Conservation (phyloP, 2,113 vertebrate species). For the Lonchura striata region DNA sequence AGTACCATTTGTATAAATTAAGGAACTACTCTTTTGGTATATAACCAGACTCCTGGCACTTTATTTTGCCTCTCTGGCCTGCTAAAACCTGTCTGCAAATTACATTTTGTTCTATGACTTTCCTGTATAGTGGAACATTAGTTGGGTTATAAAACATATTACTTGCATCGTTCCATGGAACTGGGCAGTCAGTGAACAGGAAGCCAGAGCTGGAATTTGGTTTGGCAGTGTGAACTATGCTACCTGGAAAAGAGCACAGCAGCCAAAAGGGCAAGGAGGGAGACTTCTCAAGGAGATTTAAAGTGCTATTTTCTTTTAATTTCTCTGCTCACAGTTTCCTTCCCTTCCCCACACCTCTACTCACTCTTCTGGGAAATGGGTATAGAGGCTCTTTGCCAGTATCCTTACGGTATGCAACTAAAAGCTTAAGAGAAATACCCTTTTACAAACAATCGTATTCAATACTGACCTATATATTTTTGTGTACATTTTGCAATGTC, state of each 20-base stretch:
- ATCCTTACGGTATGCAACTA: background rate
- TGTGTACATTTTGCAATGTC: background rate
- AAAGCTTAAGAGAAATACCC: background rate
- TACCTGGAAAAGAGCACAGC: constrained; percentile 9
- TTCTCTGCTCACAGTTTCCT: background rate
- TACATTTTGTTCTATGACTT: background rate
- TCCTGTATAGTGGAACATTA: background rate
- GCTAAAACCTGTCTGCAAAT: constrained; percentile 51
- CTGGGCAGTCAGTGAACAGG: background rate
- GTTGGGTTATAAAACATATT: background rate
- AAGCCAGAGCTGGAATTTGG: constrained; percentile 9
- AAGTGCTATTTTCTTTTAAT: background rate
- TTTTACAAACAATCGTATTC: background rate
- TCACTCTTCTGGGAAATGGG: background rate
- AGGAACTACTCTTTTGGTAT: background rate
- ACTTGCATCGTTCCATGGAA: background rate
- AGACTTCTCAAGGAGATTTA: background rate
- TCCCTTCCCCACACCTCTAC: background rate
- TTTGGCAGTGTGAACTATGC: constrained; percentile 1
- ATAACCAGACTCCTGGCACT: constrained; percentile 20
- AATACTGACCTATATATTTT: background rate
- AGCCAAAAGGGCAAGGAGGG: background rate
- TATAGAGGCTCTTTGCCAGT: background rate
- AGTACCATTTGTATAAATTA: constrained; percentile 38
- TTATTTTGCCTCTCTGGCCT: constrained; percentile 19